Evolutionary conservation across 1,140 invertebrate genomes (phyloP).

Genomic region (Aradophagus sp.): DNA sequence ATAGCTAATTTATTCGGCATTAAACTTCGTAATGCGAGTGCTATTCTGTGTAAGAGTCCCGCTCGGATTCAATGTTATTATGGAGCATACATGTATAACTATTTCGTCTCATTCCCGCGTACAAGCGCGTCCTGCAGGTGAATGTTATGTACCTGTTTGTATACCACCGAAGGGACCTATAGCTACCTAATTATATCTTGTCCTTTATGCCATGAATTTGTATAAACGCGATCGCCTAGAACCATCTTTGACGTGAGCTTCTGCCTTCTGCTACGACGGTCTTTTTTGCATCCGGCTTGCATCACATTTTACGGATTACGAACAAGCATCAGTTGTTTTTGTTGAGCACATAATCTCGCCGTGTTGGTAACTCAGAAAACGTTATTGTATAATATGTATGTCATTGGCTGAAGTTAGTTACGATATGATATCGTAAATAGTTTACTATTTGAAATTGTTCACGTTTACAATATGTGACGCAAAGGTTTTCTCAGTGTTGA

Average conservation of each 20-base stretch:
- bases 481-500: too few species aligned
- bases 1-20: constrained; percentile 70
- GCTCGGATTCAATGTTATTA: constrained; percentile 70
- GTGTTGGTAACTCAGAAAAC: too few species aligned
- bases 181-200: constrained; percentile 70
- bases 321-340: too few species aligned
- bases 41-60: constrained; percentile 69
- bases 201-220: constrained; percentile 67
- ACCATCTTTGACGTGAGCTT: constrained; percentile 31
- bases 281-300: too few species aligned
- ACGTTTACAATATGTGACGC: too few species aligned
- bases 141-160: constrained; percentile 57
- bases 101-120: constrained; percentile 61
- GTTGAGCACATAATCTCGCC: too few species aligned
- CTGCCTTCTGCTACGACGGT: too few species aligned
- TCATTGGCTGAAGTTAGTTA: too few species aligned
- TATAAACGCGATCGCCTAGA: constrained; percentile 44
- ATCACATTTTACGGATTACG: too few species aligned
- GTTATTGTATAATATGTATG: too few species aligned
- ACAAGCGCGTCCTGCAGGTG: constrained; percentile 54
- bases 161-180: constrained; percentile 69
- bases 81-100: constrained; percentile 62
- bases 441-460: too few species aligned
- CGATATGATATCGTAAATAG: too few species aligned
- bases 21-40: constrained; percentile 71